Conservation (phyloP, 2,888 invertebrate genomes). For the Hirtodrosophila duncani region DNA sequence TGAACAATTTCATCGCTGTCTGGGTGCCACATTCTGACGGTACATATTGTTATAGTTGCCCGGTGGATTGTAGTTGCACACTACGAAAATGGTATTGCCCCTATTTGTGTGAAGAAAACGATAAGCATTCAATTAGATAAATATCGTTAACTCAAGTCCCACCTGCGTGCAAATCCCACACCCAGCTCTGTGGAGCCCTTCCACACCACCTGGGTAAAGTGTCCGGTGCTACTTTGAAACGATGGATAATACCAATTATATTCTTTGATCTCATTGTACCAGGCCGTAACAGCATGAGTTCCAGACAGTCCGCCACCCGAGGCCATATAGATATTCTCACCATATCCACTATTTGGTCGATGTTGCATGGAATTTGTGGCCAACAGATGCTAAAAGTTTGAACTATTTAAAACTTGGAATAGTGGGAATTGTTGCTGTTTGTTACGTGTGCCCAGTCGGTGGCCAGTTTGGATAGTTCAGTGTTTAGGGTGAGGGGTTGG, state of each 20-base stretch:
- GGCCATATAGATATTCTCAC: constrained; percentile 90
- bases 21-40: constrained; percentile 30
- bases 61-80: constrained; percentile 59
- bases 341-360: constrained; percentile 87
- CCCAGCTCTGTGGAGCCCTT: constrained; percentile 86
- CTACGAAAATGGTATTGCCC: constrained; percentile 43
- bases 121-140: background rate
- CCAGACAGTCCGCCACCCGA: constrained; percentile 85
- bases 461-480: constrained; percentile 83
- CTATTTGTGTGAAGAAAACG: no score
- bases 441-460: constrained; percentile 84
- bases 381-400: constrained; percentile 69
- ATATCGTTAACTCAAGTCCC: constrained; percentile 4
- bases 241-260: constrained; percentile 83
- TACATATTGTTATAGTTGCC: constrained; percentile 42
- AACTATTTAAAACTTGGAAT: background rate
- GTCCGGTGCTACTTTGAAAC: constrained; percentile 85
- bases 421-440: background rate
- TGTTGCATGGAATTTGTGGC: constrained; percentile 85
- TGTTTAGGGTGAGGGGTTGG: constrained; percentile 82
- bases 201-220: constrained; percentile 93
- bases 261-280: constrained; percentile 87
- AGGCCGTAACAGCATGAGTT: constrained; percentile 86
- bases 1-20: background rate
- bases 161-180: constrained; percentile 83